Percentiles rank a stretch among this genome's conserved stretches.
Evolutionary conservation across 2,113 vertebrate species (phyloP).

Genomic region (Beaufortia kweichowensis): DNA sequence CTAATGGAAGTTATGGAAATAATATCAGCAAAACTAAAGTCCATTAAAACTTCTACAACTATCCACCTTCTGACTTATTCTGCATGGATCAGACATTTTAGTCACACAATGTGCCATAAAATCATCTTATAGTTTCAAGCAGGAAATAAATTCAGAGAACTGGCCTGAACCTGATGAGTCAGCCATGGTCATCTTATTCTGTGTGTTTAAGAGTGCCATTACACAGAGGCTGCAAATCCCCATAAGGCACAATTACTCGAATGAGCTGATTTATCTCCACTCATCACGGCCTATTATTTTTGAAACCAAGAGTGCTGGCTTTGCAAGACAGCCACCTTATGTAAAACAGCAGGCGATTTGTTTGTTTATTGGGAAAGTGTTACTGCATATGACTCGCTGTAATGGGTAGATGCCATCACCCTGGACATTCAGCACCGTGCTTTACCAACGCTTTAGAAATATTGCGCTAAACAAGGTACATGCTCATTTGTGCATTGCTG

Average conservation of each 20-base stretch:
- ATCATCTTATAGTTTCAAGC: background rate
- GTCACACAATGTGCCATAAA: conserved; percentile 14
- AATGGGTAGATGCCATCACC: conserved; percentile 26
- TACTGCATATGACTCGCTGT: conserved; percentile 26
- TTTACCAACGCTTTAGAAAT: conserved; percentile 34
- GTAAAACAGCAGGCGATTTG: conserved; percentile 31
- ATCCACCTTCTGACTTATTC: background rate
- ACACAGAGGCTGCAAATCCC: conserved; percentile 51
- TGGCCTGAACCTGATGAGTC: conserved; percentile 47
- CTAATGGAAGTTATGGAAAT: conserved; percentile 10
- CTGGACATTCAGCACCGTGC: conserved; percentile 25
- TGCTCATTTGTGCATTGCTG: background rate
- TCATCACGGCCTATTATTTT: conserved; percentile 45
- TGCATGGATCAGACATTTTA: background rate
- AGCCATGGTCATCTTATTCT: conserved; percentile 47
- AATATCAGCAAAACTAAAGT: background rate
- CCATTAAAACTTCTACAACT: conserved; percentile 4
- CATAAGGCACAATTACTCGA: conserved; percentile 60
- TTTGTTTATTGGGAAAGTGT: conserved; percentile 30
- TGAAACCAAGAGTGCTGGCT: conserved; percentile 17
- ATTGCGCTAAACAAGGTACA: conserved; percentile 15
- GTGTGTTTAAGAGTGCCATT: conserved; percentile 57
- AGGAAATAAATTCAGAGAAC: conserved; percentile 8
- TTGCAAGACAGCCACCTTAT: conserved; percentile 27
- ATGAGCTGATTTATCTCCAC: conserved; percentile 52